Percentiles rank a stretch among this genome's conserved stretches.
phyloP scores from a whole-genome alignment of 2,797 vertebrate genomes.

The Anisognathus igniventris region DNA sequence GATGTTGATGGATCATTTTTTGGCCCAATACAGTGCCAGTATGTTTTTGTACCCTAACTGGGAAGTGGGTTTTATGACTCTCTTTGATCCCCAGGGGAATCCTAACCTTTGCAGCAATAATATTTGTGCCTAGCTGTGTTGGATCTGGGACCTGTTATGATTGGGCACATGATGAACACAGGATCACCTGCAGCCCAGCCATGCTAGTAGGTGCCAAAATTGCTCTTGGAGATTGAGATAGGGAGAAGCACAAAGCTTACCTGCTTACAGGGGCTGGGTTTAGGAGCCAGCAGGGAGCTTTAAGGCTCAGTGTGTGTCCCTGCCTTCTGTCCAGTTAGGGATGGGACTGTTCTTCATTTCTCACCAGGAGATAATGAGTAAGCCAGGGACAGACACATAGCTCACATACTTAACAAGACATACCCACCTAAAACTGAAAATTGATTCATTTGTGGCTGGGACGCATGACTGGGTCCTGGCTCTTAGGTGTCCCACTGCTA shows the following conservation, averaged over 20 bases:
- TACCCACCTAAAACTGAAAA: background rate
- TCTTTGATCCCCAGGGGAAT: background rate
- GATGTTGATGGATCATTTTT: background rate
- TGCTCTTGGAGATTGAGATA: background rate
- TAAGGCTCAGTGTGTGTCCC: background rate
- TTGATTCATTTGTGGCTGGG: background rate
- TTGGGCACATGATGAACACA: background rate
- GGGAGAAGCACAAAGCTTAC: background rate
- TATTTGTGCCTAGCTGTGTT: background rate
- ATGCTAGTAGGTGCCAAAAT: background rate
- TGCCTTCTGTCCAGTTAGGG: background rate
- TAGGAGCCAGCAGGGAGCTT: background rate
- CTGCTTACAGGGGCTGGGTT: background rate
- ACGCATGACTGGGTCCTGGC: background rate
- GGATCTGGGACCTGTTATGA: background rate
- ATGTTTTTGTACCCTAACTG: background rate
- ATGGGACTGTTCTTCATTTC: background rate
- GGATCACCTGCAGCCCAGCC: background rate
- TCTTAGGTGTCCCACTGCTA: background rate
- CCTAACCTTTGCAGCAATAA: background rate
- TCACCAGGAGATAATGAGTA: background rate
- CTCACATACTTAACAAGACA: background rate
- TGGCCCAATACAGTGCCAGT: background rate
- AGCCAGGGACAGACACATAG: background rate
- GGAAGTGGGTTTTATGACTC: background rate